Evolutionary conservation across 2,888 invertebrate genomes (phyloP), one percentile per base, ranked within the genome.

Genomic region (Steinernema hermaphroditum): DNA sequence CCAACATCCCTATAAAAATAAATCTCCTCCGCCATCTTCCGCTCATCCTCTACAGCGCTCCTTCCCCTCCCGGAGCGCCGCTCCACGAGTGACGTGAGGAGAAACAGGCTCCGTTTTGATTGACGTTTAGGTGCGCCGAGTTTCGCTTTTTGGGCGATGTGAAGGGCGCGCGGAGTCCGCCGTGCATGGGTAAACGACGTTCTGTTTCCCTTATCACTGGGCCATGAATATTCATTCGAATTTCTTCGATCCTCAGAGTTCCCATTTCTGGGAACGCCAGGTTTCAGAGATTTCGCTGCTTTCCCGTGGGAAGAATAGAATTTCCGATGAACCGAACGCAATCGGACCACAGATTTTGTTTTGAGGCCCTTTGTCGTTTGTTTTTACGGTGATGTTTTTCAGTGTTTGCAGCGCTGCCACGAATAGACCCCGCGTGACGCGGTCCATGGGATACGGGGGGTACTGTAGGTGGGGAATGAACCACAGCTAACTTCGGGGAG

Each of bases 361-460:
- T 54, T 54, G 24, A 27, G 24, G 54, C 27, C 27, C 54, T 24
- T 54, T 54, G 29, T 62, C 34, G 34, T 62, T 62, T 62, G 62
- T 27, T 27, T 54, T 54, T 54, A 54, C 16, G 62, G 62, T 32
- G 62, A 62, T 62, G 62, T 62, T 62, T 62, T 62, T n/a, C n/a
- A n/a, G n/a, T n/a, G n/a, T n/a, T n/a, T n/a, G n/a, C n/a, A n/a
- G n/a, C n/a, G n/a, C n/a, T n/a, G n/a, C n/a, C n/a, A n/a, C n/a
- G n/a, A n/a, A n/a, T n/a, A n/a, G n/a, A n/a, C n/a, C n/a, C n/a
- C n/a, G n/a, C n/a, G n/a, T n/a, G n/a, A n/a, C n/a, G n/a, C n/a
- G n/a, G n/a, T n/a, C n/a, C n/a, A n/a, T n/a, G n/a, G n/a, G n/a
- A n/a, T n/a, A 4, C 37, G 37, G 12, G 37, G 37, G 37, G 37